phyloP scores from a whole-genome alignment of 2,797 vertebrate genomes.

The Phylloscopus collybita region DNA sequence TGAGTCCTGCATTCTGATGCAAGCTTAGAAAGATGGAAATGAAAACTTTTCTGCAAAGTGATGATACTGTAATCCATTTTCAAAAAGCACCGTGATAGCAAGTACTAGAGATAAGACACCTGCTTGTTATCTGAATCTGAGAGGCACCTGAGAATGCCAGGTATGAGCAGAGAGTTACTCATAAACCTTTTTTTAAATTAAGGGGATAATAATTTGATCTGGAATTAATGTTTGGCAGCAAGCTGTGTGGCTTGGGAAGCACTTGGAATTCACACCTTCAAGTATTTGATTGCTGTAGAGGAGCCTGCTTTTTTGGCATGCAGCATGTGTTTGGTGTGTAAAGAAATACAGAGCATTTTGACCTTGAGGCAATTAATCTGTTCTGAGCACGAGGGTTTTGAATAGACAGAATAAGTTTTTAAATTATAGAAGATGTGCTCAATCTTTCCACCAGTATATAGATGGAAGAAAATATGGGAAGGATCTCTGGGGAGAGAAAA shows the following conservation, averaged over 20 bases:
- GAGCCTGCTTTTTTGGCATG: neutral
- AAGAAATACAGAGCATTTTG: neutral
- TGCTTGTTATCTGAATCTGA: conserved; percentile 40
- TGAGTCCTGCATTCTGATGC: neutral
- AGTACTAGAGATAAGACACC: conserved; percentile 24
- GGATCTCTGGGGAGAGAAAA: neutral
- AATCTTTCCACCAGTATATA: neutral
- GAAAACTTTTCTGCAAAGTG: neutral
- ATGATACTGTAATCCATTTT: neutral
- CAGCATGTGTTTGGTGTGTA: neutral
- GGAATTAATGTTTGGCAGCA: conserved; percentile 46
- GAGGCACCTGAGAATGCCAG: neutral
- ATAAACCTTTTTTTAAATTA: conserved; percentile 18
- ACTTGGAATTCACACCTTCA: conserved; percentile 28
- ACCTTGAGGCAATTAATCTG: conserved; percentile 49
- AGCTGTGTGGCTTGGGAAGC: conserved; percentile 17
- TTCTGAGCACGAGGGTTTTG: neutral
- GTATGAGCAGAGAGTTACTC: neutral
- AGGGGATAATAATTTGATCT: conserved; percentile 33
- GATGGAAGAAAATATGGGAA: neutral
- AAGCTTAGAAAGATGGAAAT: neutral
- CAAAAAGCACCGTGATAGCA: neutral
- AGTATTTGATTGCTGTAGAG: neutral
- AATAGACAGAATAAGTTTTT: neutral
- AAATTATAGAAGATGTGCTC: neutral